These are phyloP conservation scores for Cyphomyrmex costatus DNA, from an alignment of 1,140 invertebrate species.

Conservation along the genomic window DNA sequence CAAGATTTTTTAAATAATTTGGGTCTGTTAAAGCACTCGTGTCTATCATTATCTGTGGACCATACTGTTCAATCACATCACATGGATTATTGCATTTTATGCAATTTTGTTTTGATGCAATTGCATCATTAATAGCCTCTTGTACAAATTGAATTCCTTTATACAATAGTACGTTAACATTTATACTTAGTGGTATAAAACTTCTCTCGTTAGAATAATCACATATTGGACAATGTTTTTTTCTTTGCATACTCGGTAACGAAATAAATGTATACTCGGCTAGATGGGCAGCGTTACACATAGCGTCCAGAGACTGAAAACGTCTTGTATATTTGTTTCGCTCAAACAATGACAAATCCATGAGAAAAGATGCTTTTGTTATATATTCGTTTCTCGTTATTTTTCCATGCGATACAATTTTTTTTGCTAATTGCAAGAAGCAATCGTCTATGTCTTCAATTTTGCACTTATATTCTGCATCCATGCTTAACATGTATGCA, in stretches of 20 bases:
- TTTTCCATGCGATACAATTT: not conserved
- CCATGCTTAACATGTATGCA: not conserved
- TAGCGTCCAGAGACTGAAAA: not conserved
- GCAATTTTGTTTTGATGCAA: not conserved
- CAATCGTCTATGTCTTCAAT: not conserved
- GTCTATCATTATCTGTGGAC: not conserved
- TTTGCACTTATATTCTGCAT: not conserved
- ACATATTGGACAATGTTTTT: not conserved
- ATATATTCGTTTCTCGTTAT: not conserved
- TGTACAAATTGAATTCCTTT: not conserved
- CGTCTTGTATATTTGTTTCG: not conserved
- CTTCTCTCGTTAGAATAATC: not conserved
- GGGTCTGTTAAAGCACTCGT: not conserved
- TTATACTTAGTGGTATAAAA: not conserved
- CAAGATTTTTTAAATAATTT: not conserved
- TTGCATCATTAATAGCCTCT: not conserved
- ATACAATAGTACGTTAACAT: not conserved
- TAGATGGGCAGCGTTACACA: slow-evolving; percentile 19
- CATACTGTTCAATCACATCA: not conserved
- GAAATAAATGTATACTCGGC: not conserved
- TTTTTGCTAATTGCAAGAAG: not conserved
- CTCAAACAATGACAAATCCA: not conserved
- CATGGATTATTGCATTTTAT: not conserved
- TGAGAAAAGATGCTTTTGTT: not conserved
- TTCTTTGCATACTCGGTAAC: not conserved